phyloP scores from a whole-genome alignment of 2,888 invertebrate species.

The Frankliniella fusca region DNA sequence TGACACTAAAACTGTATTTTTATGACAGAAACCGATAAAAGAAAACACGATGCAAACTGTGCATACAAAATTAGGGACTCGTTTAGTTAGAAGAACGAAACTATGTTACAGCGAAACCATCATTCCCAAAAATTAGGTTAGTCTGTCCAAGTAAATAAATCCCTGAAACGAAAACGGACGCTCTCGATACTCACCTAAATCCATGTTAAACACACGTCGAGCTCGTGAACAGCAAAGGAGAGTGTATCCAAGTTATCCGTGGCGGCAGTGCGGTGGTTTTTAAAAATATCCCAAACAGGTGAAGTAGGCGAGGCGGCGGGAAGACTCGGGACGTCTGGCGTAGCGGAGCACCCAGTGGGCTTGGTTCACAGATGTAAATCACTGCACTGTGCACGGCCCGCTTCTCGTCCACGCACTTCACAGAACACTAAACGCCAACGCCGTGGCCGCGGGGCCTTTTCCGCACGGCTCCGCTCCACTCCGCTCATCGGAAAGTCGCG shows the following conservation, averaged over 20 bases:
- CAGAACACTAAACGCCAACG: neutral
- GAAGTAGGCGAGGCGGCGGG: neutral
- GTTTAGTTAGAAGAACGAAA: neutral
- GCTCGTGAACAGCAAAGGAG: neutral
- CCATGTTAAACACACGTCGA: neutral
- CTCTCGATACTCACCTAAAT: neutral
- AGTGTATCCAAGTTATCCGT: conserved; percentile 11
- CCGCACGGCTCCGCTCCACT: neutral
- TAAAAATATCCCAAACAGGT: neutral
- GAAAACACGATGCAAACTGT: neutral
- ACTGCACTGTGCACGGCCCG: neutral
- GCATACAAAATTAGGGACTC: neutral
- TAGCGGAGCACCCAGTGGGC: neutral
- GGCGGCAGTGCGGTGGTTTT: neutral
- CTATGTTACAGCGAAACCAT: neutral
- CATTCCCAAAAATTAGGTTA: neutral
- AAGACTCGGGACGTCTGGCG: neutral
- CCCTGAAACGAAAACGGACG: neutral
- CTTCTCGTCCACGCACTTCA: neutral
- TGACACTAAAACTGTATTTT: neutral
- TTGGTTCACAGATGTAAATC: neutral
- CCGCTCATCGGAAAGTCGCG: neutral
- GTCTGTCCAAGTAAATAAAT: conserved; percentile 4
- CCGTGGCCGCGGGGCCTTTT: neutral
- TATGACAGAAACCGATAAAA: neutral